phyloP scores from a whole-genome alignment of 2,888 invertebrate species.

The Timema podura region DNA sequence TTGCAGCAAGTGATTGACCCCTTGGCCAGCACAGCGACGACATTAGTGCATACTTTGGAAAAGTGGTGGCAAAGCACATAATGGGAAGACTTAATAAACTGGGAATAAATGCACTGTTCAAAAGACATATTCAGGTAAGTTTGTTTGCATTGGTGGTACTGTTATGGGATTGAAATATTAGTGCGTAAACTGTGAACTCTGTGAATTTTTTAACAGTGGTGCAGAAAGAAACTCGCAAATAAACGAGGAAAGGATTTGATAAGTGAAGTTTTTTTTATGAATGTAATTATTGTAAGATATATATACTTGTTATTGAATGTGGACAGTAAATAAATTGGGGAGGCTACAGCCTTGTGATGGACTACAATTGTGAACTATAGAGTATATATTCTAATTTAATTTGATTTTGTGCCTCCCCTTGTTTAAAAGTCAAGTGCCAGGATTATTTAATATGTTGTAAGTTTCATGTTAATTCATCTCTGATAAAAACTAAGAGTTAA shows the following conservation, averaged over 20 bases:
- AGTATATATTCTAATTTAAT: conserved; percentile 29
- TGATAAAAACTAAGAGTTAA: conserved; percentile 26
- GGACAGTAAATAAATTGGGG: conserved; percentile 26
- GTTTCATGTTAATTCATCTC: conserved; percentile 32
- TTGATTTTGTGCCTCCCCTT: conserved; percentile 30
- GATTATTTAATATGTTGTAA: conserved; percentile 31
- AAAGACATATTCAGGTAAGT: conserved; percentile 27
- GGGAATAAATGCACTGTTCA: conserved; percentile 1
- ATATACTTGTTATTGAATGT: conserved; percentile 19
- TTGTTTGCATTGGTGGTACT: conserved; percentile 25
- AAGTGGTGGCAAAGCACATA: too few species aligned
- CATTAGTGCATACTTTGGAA: too few species aligned
- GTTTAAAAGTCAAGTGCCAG: conserved; percentile 32
- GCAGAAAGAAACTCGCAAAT: conserved; percentile 18
- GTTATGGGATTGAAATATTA: conserved; percentile 12
- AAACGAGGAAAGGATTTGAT: conserved; percentile 19
- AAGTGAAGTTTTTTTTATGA: conserved; percentile 24
- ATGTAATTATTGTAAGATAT: conserved; percentile 33
- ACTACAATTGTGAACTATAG: conserved; percentile 32
- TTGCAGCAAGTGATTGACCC: too few species aligned
- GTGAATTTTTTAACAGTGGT: conserved; percentile 8
- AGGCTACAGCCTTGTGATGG: conserved; percentile 31
- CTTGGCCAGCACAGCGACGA: too few species aligned
- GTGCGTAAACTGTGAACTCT: conserved; percentile 9
- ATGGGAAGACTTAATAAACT: too few species aligned